Conservation (phyloP, 2,888 invertebrate genomes). For the Melieria omissa region DNA sequence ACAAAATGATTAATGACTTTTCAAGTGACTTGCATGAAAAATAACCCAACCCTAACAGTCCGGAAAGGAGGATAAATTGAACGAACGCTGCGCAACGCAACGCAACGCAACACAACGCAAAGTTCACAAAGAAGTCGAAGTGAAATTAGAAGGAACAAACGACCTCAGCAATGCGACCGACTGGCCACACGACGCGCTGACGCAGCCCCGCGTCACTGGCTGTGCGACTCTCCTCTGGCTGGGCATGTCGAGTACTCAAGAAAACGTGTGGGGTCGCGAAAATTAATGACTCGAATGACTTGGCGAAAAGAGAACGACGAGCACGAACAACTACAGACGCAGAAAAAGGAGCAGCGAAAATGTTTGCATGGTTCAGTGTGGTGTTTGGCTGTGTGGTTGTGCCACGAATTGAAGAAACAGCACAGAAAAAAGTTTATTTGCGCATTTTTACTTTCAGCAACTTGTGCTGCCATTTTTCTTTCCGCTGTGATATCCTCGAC, state of each 20-base stretch:
- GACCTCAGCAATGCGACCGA: conserved; percentile 22
- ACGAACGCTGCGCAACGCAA: conserved; percentile 18
- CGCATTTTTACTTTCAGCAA: conserved; percentile 29
- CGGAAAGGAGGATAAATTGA: conserved; percentile 1
- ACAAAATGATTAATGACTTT: conserved; percentile 65
- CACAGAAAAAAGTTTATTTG: conserved; percentile 9
- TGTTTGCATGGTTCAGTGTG: neutral
- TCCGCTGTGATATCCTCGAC: conserved; percentile 43
- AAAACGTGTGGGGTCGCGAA: conserved; percentile 56
- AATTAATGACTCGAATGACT: conserved; percentile 64
- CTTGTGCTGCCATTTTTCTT: conserved; percentile 26
- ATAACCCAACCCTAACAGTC: conserved; percentile 42
- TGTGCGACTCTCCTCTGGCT: neutral
- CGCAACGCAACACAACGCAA: conserved; percentile 17
- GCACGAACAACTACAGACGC: neutral
- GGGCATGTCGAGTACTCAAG: neutral
- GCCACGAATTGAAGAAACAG: too few species aligned
- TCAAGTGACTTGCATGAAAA: conserved; percentile 65
- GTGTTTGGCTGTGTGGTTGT: too few species aligned
- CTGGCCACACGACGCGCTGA: conserved; percentile 14
- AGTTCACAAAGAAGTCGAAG: conserved; percentile 18
- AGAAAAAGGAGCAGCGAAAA: neutral
- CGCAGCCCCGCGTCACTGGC: conserved; percentile 16
- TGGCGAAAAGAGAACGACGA: conserved; percentile 33
- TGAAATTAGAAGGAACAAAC: conserved; percentile 34